Evolutionary conservation across 1,140 invertebrate species (phyloP), one percentile per base, ranked within the genome.

Genomic region (Platyura marginata): DNA sequence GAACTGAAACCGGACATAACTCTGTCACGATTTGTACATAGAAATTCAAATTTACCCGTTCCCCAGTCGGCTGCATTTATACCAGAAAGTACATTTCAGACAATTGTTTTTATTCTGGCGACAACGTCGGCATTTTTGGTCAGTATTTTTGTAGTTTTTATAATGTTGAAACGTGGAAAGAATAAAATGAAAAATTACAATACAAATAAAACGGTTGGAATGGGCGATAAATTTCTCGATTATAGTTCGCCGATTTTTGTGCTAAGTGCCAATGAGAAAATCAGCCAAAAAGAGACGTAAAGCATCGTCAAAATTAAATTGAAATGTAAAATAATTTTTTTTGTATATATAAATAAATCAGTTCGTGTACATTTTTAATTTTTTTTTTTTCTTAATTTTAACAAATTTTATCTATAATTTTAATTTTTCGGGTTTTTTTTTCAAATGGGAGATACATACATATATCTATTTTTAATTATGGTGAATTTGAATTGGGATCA

Each of bases 61-160:
- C 49, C 56, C 0, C 51, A 58, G 39, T 50, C 53, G 2, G 51
- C 51, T 25, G 51, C 53, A 1, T 46, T 55, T 3, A 48, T 49
- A 18, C 54, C 54, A 21, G 51, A 55, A 16, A 40, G 16, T 23
- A 58, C 54, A 21, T 53, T 61, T 1, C 59, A 61, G 20, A 40
- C 57, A 48, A 55, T 56, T 23, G 49, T 61, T 21, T 61, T 61
- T 23, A 56, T 61, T 10, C 50, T 57, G 48, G 59, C 56, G 44
- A 61, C 56, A 25, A 52, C 58, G 22, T 59, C 58, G 4, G 58
- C 59, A 10, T 59, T 61, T 25, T 47, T 61, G 25, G 54, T 61
- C 45, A 61, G 59, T 44, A 49, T 61, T 6, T 57, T 59, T 39
- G 51, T 61, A 1, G 55, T 61, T 16, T 61, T 57, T 32, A 49